Evolutionary conservation across 2,797 vertebrate genomes (phyloP), one percentile per base, ranked within the genome.

Genomic region (Okamejei kenojei): DNA sequence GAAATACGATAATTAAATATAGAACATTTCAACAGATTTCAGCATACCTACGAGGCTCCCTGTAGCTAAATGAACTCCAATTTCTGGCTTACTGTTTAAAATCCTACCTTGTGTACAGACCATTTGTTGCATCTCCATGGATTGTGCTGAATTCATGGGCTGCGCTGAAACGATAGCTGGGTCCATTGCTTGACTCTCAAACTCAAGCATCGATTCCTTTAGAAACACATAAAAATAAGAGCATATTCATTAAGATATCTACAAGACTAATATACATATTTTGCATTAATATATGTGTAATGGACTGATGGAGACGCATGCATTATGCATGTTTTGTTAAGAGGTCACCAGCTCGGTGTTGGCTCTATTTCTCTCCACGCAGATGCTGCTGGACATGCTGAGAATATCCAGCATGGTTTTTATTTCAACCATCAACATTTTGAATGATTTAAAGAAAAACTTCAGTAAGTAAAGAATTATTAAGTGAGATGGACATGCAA

Each of bases 191-290:
- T 99, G 98, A 93, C 97, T 98, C 84, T 99, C 99, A 97, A 99
- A 99, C 95, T 99, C 99, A 96, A 99, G 95, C 98, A 99, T 98
- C 1, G 98, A 99, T 94, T 99, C 99, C 99, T 99, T 81, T 61
- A 35, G 15, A 15, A 29, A 35, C 45, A 54, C 45, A 54, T 8
- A 80, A 68, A 93, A 93, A 78, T 78, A 79, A 26, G 61, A 71
- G 38, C 63, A 90, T 35, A 38, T 73, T 68, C 35, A 91, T 71
- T 71, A 26, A 73, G 19, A 88, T 21, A 4, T n/a, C 32, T 9
- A 90, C 11, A 90, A 90, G 32, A 23, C 21, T 32, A 65, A 65
- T 63, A n/a, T 7, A 9, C 82, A 86, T 88, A 88, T 6, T 63
- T 32, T 7, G 45, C 82, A 86, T 4, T 54, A 19, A 19, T 71